Base-by-base conservation (phyloP, 1,140 invertebrate species). In the Charaxes varanes region DNA sequence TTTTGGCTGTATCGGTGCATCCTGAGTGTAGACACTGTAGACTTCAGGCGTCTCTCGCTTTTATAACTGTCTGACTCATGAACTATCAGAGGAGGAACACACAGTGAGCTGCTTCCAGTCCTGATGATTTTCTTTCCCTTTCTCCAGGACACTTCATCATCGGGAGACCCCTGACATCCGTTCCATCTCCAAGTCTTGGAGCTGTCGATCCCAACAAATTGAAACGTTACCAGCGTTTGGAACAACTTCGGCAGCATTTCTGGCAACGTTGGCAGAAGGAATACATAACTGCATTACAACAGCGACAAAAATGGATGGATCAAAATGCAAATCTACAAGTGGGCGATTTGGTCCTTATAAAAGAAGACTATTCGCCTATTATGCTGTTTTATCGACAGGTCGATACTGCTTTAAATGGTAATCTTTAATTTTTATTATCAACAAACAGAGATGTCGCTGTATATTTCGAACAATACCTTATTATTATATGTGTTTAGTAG, bases 231-330 rank as follows among this genome's bases (percentile, higher is more conserved):
- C 11, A 15, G 7, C 28, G 38, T 2, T 10, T 41, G 11, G 27
- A 41, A 21, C 19, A 41, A 32, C 13, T 32, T 10, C 19, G 15
- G 6, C 28, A 41, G 15, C 38, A 41, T 12, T 41, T 41, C 19
- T 41, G 37, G 37, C 17, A 15, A 14, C 37, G 37, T 23, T 38
- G 36, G 36, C 36, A 31, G 18, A 26, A 24, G 18, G 38, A 41
- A 26, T 33, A 41, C 15, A 23, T 41, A 3, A 3, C 30, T 12
- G 38, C 32, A 24, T 14, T 33, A 12, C 38, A 32, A 17, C 28
- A 41, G 8, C 19, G 38, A 26, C 8, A 1, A 10, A 40, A 40
- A 22, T 40, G 37, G 37, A 30, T 11, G 11, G 23, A 16, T 3
- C 11, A 31, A 11, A 12, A 15, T n/a, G 18, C 26, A 6, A 14